Percentiles rank a stretch among this genome's conserved stretches.
Conservation (phyloP, 2,797 vertebrate genomes). For the Fundulus diaphanus region DNA sequence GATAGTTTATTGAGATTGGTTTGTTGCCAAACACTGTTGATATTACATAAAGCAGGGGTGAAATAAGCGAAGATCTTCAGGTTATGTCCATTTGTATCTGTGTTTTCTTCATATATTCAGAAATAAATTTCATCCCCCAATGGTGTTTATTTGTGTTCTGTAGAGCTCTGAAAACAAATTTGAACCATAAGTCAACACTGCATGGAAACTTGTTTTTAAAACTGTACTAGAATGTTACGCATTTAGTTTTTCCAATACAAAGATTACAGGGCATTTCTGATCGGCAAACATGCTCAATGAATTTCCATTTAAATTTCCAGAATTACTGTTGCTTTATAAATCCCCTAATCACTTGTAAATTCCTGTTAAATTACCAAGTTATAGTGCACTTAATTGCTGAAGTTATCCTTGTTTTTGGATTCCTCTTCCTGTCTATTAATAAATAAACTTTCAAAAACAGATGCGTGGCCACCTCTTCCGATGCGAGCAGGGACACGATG, state of each 20-base stretch:
- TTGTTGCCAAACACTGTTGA: too few species aligned
- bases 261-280: background rate
- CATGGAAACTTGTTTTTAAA: too few species aligned
- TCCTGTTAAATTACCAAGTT: background rate
- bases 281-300: background rate
- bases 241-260: background rate
- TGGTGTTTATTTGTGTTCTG: too few species aligned
- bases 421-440: constrained; percentile 25
- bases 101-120: too few species aligned
- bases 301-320: background rate
- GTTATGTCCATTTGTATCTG: too few species aligned
- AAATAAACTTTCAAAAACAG: constrained; percentile 31
- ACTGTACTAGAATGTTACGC: background rate
- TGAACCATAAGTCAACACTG: too few species aligned
- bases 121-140: too few species aligned
- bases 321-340: background rate
- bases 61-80: too few species aligned
- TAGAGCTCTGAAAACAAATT: too few species aligned
- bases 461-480: constrained; percentile 14
- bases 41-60: too few species aligned
- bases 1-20: too few species aligned
- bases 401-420: constrained; percentile 22
- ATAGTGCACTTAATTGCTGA: constrained; percentile 1
- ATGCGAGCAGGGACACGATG: background rate
- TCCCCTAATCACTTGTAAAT: background rate